Conservation (phyloP, 2,113 vertebrate genomes). For the Actenoides lindsayi region DNA sequence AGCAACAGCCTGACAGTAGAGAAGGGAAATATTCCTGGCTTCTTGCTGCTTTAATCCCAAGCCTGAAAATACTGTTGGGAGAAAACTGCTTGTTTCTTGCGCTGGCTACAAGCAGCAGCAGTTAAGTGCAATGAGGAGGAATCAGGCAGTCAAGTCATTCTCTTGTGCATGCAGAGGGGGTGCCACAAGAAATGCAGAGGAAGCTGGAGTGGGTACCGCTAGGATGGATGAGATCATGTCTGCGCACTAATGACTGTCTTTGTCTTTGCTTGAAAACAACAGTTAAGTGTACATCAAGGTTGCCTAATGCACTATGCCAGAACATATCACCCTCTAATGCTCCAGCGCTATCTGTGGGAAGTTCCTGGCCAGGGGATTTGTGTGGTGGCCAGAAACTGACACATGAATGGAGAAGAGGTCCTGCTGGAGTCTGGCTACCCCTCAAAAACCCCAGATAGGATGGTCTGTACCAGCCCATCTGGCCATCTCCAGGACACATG, state of each 20-base stretch:
- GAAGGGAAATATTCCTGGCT: not conserved
- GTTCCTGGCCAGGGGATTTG: not conserved
- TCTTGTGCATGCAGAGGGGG: not conserved
- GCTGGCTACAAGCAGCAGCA: not conserved
- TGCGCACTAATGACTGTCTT: not conserved
- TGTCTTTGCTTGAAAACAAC: constrained; percentile 25
- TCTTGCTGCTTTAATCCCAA: not conserved
- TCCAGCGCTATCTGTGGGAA: not conserved
- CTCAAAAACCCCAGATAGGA: not conserved
- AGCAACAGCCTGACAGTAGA: not conserved
- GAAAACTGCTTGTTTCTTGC: not conserved
- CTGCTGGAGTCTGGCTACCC: not conserved
- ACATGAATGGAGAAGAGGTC: not conserved
- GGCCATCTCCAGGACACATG: fast-evolving
- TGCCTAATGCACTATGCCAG: not conserved
- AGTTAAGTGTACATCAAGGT: not conserved
- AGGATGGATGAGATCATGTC: constrained; percentile 35
- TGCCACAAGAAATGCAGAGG: not conserved
- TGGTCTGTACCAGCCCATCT: not conserved
- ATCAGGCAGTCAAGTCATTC: not conserved
- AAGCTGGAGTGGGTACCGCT: not conserved
- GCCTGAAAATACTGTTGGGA: not conserved
- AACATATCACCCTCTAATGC: not conserved
- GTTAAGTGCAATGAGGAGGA: not conserved
- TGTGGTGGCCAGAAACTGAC: not conserved